Evolutionary conservation across 92 coral and sea anemone species (phyloP), one percentile per base, ranked within the genome.

Genomic region (Porites cylindrica): DNA sequence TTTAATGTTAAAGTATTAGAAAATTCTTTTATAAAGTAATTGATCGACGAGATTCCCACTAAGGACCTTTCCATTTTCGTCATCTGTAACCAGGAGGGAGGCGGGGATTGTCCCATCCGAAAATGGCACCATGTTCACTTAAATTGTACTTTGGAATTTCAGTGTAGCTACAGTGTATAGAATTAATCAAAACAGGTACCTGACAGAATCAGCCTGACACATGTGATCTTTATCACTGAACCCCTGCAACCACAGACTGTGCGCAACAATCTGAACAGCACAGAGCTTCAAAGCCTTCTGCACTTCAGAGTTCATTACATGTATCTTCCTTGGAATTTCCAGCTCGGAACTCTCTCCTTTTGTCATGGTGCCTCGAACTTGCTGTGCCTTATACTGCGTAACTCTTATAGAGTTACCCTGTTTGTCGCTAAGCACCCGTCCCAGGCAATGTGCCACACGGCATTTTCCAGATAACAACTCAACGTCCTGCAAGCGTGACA

Each of bases 181-280:
- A 38, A 38, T 38, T 38, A 38, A 38, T 38, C 11, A 56, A 38
- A 38, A 38, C 47, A 38, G 47, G 6, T 32, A 86, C 93, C 91
- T 90, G 20, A 81, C 73, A n/a, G 68, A 58, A 56, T 80, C 75
- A 6, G 63, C 18, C 47, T 38, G 47, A 32, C 84, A 63, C 52
- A 56, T 53, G 19, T 69, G 64, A 14, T 66, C 78, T 65, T 85
- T 75, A 67, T 70, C 80, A 17, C 72, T 64, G 18, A 72, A 70
- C 77, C 87, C 92, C 92, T 60, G 72, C 38, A 89, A 23, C 72
- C 73, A 83, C 47, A 88, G 83, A 77, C 93, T 84, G 69, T 84
- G 95, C 11, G 93, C 93, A 20, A 86, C 91, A 43, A 93, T 86
- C 79, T 90, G 85, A 76, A 93, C 87, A 52, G 90, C 90, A 21